Evolutionary conservation across 2,888 invertebrate genomes (phyloP).

Genomic region (Eretmocerus hayati): DNA sequence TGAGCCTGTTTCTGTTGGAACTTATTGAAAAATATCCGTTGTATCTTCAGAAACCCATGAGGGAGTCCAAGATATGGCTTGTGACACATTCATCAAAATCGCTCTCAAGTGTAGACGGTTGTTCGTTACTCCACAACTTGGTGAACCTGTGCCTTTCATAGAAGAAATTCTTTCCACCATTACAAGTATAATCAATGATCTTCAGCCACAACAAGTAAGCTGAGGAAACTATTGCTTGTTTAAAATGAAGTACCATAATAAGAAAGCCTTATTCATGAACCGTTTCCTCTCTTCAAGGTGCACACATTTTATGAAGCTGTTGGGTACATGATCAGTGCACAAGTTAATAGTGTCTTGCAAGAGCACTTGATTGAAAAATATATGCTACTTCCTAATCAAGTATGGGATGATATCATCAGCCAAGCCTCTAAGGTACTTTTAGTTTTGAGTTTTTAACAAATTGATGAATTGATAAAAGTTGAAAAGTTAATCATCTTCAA

Average conservation of each 20-base stretch:
- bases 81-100: conserved; percentile 99
- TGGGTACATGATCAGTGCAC: conserved; percentile 97
- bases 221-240: too few species aligned
- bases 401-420: conserved; percentile 97
- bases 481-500: neutral
- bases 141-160: conserved; percentile 95
- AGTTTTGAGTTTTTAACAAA: neutral
- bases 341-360: conserved; percentile 83
- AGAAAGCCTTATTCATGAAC: neutral
- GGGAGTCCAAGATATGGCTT: conserved; percentile 99
- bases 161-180: conserved; percentile 96
- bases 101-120: conserved; percentile 96
- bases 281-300: conserved; percentile 43
- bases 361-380: conserved; percentile 94
- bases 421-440: conserved; percentile 74
- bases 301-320: conserved; percentile 99
- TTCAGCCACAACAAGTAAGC: conserved; percentile 94
- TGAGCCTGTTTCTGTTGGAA: neutral
- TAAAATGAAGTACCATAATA: neutral
- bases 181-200: conserved; percentile 96
- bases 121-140: conserved; percentile 93
- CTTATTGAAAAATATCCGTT: too few species aligned
- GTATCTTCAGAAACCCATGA: conserved; percentile 96
- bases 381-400: conserved; percentile 95
- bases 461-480: neutral